Evolutionary conservation across 2,113 vertebrate genomes (phyloP), one percentile per base, ranked within the genome.

Genomic region (Nyctereutes procyonoides): DNA sequence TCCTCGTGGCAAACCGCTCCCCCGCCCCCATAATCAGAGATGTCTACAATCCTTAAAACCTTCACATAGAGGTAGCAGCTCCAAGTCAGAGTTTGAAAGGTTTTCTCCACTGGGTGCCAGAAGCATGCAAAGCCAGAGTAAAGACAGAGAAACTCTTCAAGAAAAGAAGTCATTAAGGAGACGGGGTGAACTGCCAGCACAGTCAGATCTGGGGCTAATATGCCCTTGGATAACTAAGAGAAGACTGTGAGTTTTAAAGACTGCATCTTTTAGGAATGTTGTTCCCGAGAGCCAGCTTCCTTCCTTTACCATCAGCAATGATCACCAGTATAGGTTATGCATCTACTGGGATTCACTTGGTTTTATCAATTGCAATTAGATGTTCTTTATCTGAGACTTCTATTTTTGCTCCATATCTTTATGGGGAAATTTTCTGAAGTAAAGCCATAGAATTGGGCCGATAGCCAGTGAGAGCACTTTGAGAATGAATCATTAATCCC

Each of bases 351-450:
- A 86, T 95, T 97, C 85, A 53, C 93, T 96, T 95, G 76, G 90
- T 96, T 97, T 97, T 94, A 97, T 97, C 97, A 83, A 69, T 88
- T 96, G 92, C 90, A 96, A 97, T 98, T 97, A 97, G 81, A 90
- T 77, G 90, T 94, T 97, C 92, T 97, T 97, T 95, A 98, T 96
- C 96, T 90, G 51, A 55, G 86, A 76, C 35, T 97, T 97, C 96
- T 97, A 91, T 97, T 98, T 97, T 97, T 97, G 87, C 28, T 96
- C 74, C 65, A 2, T 90, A 90, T 96, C 76, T 97, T 97, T 74
- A 79, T 65, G 62, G 84, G 83, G 67, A 96, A 83, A 95, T 88
- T 93, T 73, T 96, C 93, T 95, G 62, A 96, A 93, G 71, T 93
- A 89, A 88, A 96, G 82, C 87, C 92, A 30, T 87, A 86, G 94